Evolutionary conservation across 2,113 vertebrate species (phyloP).

Genomic region (Toxotes chatareus): DNA sequence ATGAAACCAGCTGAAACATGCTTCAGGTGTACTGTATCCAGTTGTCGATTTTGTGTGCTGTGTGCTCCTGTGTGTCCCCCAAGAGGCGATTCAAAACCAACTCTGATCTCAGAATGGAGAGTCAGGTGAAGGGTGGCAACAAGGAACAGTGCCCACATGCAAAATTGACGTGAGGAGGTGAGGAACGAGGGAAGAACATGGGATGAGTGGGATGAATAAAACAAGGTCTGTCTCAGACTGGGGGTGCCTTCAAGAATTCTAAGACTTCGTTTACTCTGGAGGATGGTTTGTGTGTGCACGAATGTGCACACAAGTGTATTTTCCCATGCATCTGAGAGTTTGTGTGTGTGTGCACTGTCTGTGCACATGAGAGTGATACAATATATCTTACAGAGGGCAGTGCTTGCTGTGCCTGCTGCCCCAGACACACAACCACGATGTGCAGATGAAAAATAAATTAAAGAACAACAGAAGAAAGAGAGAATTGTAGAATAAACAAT

Average conservation of each 20-base stretch:
- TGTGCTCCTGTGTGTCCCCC: slow-evolving; percentile 32
- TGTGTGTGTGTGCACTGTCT: slow-evolving; percentile 29
- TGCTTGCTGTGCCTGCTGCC: slow-evolving; percentile 61
- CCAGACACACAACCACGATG: slow-evolving; percentile 70
- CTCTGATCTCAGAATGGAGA: slow-evolving; percentile 66
- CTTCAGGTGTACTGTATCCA: slow-evolving; percentile 66
- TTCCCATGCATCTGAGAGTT: slow-evolving; percentile 60
- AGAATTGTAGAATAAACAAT: slow-evolving; percentile 79
- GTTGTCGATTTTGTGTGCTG: slow-evolving; percentile 57
- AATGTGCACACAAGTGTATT: slow-evolving; percentile 55
- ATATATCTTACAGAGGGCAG: slow-evolving; percentile 72
- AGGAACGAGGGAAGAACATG: slow-evolving; percentile 57
- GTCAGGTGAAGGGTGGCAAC: slow-evolving; percentile 66
- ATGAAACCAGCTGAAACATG: slow-evolving; percentile 74
- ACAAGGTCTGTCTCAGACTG: slow-evolving; percentile 80
- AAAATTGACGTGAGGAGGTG: slow-evolving; percentile 82
- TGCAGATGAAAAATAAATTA: slow-evolving; percentile 82
- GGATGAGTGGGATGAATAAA: slow-evolving; percentile 83
- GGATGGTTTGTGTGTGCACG: slow-evolving; percentile 61
- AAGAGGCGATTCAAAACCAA: slow-evolving; percentile 67
- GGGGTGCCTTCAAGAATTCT: slow-evolving; percentile 83
- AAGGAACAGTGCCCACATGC: slow-evolving; percentile 70
- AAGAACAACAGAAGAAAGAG: slow-evolving; percentile 76
- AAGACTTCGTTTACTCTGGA: slow-evolving; percentile 83
- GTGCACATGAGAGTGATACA: slow-evolving; percentile 69